phyloP scores from a whole-genome alignment of 30 jellyfish, hydroid and myxozoan genomes.

The Nemopilema nomurai region DNA sequence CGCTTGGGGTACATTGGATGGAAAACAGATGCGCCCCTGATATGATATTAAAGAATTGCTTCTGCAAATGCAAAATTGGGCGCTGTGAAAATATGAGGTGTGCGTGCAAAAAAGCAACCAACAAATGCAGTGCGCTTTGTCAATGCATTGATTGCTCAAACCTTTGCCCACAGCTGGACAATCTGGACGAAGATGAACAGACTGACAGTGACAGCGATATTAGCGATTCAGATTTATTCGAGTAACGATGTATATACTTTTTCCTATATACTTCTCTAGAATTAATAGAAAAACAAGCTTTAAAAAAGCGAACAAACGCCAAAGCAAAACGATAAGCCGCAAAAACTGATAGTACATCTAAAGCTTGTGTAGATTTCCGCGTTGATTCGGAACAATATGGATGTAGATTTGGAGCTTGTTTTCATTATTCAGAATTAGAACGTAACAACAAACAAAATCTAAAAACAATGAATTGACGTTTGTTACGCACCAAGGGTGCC shows the following conservation, averaged over 20 bases:
- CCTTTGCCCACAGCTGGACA: background rate
- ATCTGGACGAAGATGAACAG: background rate
- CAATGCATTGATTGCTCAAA: conserved; percentile 56
- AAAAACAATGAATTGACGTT: background rate
- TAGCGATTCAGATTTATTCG: background rate
- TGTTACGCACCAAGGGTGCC: background rate
- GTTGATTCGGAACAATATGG: background rate
- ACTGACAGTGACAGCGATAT: background rate
- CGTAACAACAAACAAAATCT: background rate
- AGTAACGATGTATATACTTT: background rate
- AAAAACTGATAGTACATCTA: too few relatives aligned
- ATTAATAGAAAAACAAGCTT: background rate
- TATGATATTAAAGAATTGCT: background rate
- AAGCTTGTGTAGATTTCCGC: background rate
- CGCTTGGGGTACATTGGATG: conserved; percentile 62
- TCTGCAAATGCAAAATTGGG: conserved; percentile 49
- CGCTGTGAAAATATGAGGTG: conserved; percentile 60
- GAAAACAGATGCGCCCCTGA: conserved; percentile 39
- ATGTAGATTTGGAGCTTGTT: too few relatives aligned
- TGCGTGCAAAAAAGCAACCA: conserved; percentile 43
- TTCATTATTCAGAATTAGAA: background rate
- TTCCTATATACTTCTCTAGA: background rate
- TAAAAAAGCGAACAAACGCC: background rate
- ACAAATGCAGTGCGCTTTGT: conserved; percentile 49
- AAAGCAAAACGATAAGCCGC: background rate